Conservation (phyloP, 2,113 vertebrate genomes). For the Elaphurus davidianus region DNA sequence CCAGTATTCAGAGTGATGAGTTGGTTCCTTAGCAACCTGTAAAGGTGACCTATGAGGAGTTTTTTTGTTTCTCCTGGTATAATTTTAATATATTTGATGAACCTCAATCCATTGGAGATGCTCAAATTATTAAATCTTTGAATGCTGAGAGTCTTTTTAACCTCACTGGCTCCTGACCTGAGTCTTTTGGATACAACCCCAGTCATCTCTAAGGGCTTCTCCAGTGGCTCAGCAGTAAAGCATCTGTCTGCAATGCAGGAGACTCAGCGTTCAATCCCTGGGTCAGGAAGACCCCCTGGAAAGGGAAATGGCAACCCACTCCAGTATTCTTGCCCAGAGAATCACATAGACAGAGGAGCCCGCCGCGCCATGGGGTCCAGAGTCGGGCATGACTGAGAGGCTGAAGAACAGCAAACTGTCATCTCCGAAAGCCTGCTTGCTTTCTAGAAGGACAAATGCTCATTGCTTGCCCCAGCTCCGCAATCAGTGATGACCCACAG, state of each 20-base stretch:
- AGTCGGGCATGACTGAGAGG: not conserved
- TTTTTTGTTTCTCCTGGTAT: not conserved
- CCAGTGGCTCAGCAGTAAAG: not conserved
- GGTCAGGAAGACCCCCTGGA: not conserved
- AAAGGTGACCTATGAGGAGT: slow-evolving; percentile 65
- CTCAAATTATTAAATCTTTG: slow-evolving; percentile 30
- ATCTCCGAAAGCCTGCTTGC: not conserved
- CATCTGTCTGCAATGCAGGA: not conserved
- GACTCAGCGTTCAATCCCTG: not conserved
- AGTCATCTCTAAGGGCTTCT: not conserved
- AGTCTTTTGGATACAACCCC: not conserved
- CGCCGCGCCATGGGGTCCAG: not conserved
- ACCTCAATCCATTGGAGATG: slow-evolving; percentile 53
- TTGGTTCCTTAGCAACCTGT: slow-evolving; percentile 71
- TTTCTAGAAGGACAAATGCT: not conserved
- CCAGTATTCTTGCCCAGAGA: not conserved
- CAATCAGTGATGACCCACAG: not conserved
- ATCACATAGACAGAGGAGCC: not conserved
- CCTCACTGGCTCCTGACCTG: slow-evolving; percentile 7
- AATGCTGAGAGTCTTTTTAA: not conserved
- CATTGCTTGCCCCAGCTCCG: not conserved
- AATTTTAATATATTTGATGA: slow-evolving; percentile 69
- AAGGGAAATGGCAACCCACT: not conserved
- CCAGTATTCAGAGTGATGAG: slow-evolving; percentile 56
- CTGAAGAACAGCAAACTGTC: not conserved